Base-by-base conservation (phyloP, 2,113 vertebrate species). In the Strix aluco region DNA sequence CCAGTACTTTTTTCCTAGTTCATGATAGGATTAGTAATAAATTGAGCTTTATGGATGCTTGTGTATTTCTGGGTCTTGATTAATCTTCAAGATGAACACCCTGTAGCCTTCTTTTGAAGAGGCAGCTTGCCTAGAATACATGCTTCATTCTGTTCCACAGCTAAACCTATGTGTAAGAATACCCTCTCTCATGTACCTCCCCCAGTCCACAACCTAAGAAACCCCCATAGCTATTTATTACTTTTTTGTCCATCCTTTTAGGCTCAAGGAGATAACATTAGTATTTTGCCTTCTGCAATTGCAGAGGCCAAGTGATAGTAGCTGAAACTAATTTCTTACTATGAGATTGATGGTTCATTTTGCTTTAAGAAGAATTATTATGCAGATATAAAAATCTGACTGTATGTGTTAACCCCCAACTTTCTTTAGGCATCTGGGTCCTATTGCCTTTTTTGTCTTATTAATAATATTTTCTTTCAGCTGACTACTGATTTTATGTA, bases 61-160 rank as follows among this genome's bases (percentile, higher is more conserved):
- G 61, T 98, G 82, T 82, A 94, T 97, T 96, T 91, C 81, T 63
- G 93, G 86, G 54, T 95, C 86, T 95, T 93, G 92, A 92, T 97
- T 97, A 96, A 97, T 97, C 88, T 96, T 92, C 88, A 95, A 95
- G 85, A 97, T 90, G 92, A 98, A 91, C 81, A 97, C 86, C 73
- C 92, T 96, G 96, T 93, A 96, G 95, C 89, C 94, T 96, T 83
- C 86, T 91, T 96, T 94, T 88, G 80, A 91, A 84, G 67, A 92
- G 82, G 52, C 62, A 89, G 93, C 90, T 90, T 93, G 86, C 91
- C 96, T 88, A 82, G 62, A 83, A 52, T 85, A 69, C 70, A 20
- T 44, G 21, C 89, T 94, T 84, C 80, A 75, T 92, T 96, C 82
- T 94, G 52, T 93, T 94, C 81, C 86, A 94, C 63, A 92, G 44